These are phyloP conservation scores for Tarsius wallacei DNA, from an alignment of 2,797 vertebrate genomes.

Conservation along the genomic window DNA sequence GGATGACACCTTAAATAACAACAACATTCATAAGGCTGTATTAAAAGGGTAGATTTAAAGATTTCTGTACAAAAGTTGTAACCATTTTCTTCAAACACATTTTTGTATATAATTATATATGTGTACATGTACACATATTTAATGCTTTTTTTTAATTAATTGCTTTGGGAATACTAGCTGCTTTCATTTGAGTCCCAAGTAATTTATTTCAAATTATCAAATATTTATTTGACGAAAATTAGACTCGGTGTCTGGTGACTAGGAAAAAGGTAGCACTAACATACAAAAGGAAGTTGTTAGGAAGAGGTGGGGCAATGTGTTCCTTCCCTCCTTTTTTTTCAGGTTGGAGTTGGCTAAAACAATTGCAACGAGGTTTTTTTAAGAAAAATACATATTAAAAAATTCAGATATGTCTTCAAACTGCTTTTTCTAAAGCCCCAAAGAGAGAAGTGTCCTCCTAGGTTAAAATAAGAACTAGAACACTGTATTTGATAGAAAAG, in stretches of 20 bases:
- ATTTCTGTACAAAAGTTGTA: neutral
- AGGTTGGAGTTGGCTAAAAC: neutral
- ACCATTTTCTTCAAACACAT: neutral
- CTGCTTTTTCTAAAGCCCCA: neutral
- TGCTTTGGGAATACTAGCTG: neutral
- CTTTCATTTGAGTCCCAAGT: neutral
- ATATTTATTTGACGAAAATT: neutral
- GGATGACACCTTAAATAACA: neutral
- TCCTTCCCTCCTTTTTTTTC: neutral
- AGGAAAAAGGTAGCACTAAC: neutral
- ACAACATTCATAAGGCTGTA: neutral
- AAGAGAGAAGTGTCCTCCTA: neutral
- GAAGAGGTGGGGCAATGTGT: neutral
- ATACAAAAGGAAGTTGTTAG: neutral
- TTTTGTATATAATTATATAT: neutral
- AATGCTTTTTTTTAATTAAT: neutral
- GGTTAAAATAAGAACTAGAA: neutral
- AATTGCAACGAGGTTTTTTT: neutral
- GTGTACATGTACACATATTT: neutral
- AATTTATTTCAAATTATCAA: constrained; percentile 36
- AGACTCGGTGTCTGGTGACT: neutral
- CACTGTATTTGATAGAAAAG: neutral
- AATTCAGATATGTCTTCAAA: neutral
- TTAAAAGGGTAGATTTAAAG: neutral
- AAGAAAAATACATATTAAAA: neutral